phyloP scores from a whole-genome alignment of 2,888 invertebrate genomes.

The Podabrus alpinus region DNA sequence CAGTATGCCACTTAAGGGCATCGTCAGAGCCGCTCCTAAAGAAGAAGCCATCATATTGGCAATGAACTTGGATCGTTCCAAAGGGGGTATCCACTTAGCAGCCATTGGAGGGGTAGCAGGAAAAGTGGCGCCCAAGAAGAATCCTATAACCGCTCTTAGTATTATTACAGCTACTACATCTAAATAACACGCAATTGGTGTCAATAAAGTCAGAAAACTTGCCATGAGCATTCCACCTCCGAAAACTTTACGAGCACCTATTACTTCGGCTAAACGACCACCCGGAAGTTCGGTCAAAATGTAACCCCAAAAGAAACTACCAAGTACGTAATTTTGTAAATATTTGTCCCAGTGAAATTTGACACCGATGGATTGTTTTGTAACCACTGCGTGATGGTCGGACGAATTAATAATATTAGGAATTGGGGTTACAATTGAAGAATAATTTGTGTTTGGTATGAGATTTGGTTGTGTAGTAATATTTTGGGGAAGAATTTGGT shows the following conservation, averaged over 20 bases:
- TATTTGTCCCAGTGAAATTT: conserved; percentile 79
- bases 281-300: conserved; percentile 88
- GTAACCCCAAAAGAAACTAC: conserved; percentile 92
- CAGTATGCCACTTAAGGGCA: conserved; percentile 84
- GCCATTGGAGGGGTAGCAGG: conserved; percentile 93
- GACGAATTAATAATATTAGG: not conserved
- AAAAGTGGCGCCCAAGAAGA: conserved; percentile 80
- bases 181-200: conserved; percentile 74
- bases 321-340: conserved; percentile 79
- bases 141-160: conserved; percentile 65
- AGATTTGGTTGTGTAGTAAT: not conserved
- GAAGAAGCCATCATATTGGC: conserved; percentile 93
- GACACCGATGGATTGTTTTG: conserved; percentile 37
- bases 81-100: conserved; percentile 92
- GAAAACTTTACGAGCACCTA: conserved; percentile 82
- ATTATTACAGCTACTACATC: conserved; percentile 73
- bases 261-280: conserved; percentile 79
- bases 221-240: conserved; percentile 85
- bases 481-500: conserved; percentile 44
- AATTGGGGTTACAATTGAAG: not conserved
- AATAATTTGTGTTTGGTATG: not conserved
- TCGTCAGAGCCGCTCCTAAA: conserved; percentile 87
- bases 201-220: conserved; percentile 78
- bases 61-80: conserved; percentile 91
- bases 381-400: not conserved